These are phyloP conservation scores for Motacilla alba DNA, from an alignment of 2,113 vertebrate genomes.

Conservation along the genomic window DNA sequence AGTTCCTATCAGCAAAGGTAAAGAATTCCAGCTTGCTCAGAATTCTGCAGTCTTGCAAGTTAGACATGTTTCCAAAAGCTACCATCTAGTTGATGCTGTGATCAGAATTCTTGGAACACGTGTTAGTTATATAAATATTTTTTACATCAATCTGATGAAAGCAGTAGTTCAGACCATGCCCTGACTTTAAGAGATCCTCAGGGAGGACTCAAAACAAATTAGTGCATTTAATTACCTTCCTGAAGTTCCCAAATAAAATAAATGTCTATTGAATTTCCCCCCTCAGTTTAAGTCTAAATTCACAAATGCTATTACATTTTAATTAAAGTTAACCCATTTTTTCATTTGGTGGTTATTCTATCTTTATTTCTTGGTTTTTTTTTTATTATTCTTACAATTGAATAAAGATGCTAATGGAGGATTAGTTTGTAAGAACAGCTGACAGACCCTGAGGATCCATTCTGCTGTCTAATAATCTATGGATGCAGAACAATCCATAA, in stretches of 20 bases:
- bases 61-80: background rate
- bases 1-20: background rate
- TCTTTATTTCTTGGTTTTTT: background rate
- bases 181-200: background rate
- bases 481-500: background rate
- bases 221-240: constrained; percentile 36
- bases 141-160: background rate
- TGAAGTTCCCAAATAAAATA: constrained; percentile 19
- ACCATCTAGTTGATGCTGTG: background rate
- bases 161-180: background rate
- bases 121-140: background rate
- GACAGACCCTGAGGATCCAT: background rate
- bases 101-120: background rate
- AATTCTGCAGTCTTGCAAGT: background rate
- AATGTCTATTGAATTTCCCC: background rate
- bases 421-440: constrained; percentile 21
- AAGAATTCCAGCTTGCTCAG: background rate
- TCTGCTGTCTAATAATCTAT: background rate
- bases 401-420: constrained; percentile 35
- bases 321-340: constrained; percentile 29
- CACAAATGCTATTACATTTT: constrained; percentile 31
- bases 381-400: background rate
- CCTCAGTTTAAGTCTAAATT: background rate
- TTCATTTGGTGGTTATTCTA: background rate
- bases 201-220: constrained; percentile 22